Evolutionary conservation across 1,140 invertebrate species (phyloP).

Genomic region (Zaprionus capensis): DNA sequence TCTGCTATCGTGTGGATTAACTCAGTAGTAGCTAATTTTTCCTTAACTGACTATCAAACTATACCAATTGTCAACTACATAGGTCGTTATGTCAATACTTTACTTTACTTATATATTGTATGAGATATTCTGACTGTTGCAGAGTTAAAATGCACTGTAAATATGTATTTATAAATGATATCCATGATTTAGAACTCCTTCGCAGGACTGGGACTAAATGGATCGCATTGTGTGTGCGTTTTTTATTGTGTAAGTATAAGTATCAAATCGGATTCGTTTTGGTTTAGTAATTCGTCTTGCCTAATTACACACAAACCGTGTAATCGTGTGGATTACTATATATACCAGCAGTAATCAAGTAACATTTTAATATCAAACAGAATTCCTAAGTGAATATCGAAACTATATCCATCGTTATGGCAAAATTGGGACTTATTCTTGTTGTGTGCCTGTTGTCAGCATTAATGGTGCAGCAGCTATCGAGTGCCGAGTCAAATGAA

Average conservation of each 20-base stretch:
- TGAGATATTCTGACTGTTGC: conserved; percentile 50
- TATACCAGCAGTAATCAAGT: conserved; percentile 5
- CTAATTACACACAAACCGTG: conserved; percentile 64
- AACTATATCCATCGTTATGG: conserved; percentile 29
- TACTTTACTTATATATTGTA: conserved; percentile 69
- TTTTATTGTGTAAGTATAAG: conserved; percentile 24
- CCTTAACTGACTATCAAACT: not conserved
- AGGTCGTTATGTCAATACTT: conserved; percentile 56
- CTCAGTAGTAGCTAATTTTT: not conserved
- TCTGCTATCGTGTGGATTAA: too few relatives aligned
- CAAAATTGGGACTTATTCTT: conserved; percentile 43
- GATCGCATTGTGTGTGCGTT: not conserved
- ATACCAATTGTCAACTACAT: not conserved
- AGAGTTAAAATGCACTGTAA: conserved; percentile 44
- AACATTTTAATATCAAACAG: too few relatives aligned
- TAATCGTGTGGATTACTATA: conserved; percentile 59
- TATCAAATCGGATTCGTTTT: not conserved
- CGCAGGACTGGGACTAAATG: not conserved
- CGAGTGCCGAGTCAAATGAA: conserved; percentile 25
- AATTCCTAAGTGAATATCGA: not conserved
- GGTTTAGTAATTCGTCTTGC: not conserved
- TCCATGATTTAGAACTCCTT: not conserved
- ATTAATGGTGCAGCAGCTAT: conserved; percentile 51
- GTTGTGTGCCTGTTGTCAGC: conserved; percentile 37
- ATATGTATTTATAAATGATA: conserved; percentile 31